A percentile compares a stretch with the other conserved stretches of the same genome.
Conservation (phyloP, 2,797 vertebrate species). For the Spinibarbus caldwelli region DNA sequence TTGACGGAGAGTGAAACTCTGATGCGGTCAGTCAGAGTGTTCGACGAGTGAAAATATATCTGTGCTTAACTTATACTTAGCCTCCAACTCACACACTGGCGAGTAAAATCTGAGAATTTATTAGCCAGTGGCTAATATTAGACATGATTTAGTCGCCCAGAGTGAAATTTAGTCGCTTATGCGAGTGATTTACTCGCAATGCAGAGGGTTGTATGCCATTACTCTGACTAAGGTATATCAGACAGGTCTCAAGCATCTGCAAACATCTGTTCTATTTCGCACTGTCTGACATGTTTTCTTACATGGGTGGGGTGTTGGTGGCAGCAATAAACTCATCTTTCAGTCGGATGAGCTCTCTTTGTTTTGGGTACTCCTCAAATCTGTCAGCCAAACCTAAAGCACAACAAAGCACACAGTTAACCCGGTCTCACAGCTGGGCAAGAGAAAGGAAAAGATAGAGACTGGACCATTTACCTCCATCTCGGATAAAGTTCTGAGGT, state of each 20-base stretch:
- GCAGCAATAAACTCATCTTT: constrained; percentile 95
- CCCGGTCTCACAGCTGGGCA: neutral
- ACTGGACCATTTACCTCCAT: constrained; percentile 85
- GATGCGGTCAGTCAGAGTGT: too few species aligned
- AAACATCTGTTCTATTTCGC: neutral
- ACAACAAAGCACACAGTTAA: constrained; percentile 7
- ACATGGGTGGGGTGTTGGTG: constrained; percentile 98
- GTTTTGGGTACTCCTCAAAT: constrained; percentile 98
- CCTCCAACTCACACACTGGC: too few species aligned
- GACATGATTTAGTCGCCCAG: too few species aligned
- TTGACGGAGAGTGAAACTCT: too few species aligned
- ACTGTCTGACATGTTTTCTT: constrained; percentile 61
- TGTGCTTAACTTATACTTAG: too few species aligned
- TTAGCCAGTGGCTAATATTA: too few species aligned
- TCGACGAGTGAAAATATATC: too few species aligned
- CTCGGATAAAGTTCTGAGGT: constrained; percentile 98
- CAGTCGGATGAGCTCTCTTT: constrained; percentile 93
- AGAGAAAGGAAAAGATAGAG: neutral
- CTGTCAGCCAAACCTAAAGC: constrained; percentile 91
- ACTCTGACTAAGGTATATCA: neutral
- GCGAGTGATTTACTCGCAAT: too few species aligned
- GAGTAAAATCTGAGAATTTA: too few species aligned
- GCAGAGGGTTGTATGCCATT: too few species aligned
- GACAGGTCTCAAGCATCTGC: neutral
- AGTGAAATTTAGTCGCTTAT: too few species aligned